Evolutionary conservation across 1,140 invertebrate genomes (phyloP), one percentile per base, ranked within the genome.

Genomic region (Procambarus clarkii): DNA sequence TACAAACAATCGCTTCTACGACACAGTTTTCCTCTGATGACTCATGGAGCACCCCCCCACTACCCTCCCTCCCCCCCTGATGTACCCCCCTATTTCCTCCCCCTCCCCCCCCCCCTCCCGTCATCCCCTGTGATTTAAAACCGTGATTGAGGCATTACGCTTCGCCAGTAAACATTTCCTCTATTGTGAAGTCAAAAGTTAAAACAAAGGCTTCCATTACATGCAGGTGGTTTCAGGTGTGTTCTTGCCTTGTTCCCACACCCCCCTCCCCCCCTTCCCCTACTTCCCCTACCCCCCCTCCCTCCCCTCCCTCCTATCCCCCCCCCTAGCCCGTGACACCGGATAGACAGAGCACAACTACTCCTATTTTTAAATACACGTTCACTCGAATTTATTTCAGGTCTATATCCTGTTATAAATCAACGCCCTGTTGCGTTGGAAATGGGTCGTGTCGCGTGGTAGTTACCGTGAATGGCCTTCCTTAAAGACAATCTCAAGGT

Each of bases 131-230:
- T 54, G 34, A 34, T 60, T 24, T 8, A 34, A 8, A 18, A 58
- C 13, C n/a, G 76, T 58, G 76, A 86, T 86, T 76, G 85, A 86
- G 85, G 85, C 71, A 86, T 86, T 78, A 76, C 85, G 76, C 85
- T 86, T 46, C 74, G 76, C 74, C 85, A 86, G 50, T 44, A 86
- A 86, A 50, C 85, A 86, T 78, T 86, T 86, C 85, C 85, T 86
- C 48, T 24, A 86, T 83, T 86, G 85, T 86, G 50, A 78, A 18
- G 74, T 18, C 58, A 21, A 34, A 86, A 54, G n/a, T 78, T 78
- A 86, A 86, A 86, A 86, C 85, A 86, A 86, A 86, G 85, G 85
- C n/a, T n/a, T 7, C 44, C 15, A 58, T 78, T 86, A 86, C 71
- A 60, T 54, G 74, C n/a, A 45, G 15, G 15, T 9, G 74, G 48